Conservation (phyloP, 1,140 invertebrate genomes). For the Proales similis region DNA sequence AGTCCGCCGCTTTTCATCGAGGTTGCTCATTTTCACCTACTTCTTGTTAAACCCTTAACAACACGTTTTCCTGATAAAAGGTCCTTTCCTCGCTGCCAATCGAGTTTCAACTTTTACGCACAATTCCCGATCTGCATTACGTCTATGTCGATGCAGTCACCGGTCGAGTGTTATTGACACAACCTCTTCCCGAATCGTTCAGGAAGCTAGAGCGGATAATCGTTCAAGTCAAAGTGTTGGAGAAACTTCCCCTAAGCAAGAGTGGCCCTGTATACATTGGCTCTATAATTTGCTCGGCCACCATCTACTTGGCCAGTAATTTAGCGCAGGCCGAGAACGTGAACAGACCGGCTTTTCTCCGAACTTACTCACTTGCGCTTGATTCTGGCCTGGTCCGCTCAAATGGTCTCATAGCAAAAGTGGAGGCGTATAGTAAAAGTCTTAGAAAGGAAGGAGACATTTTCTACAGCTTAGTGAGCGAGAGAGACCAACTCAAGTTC, state of each 20-base stretch:
- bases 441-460: not conserved
- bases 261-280: not conserved
- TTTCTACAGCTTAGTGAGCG: not conserved
- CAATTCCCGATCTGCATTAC: not conserved
- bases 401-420: not conserved
- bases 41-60: not conserved
- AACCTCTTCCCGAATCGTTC: too few relatives aligned
- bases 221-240: not conserved
- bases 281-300: constrained; percentile 4
- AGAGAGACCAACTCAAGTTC: not conserved
- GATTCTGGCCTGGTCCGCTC: not conserved
- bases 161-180: not conserved
- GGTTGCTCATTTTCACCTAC: not conserved
- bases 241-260: not conserved
- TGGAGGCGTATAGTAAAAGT: constrained; percentile 19
- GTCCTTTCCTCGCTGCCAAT: constrained; percentile 5
- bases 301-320: constrained; percentile 5
- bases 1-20: constrained; percentile 2
- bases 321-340: not conserved
- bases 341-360: constrained; percentile 6
- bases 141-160: not conserved
- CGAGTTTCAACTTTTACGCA: not conserved
- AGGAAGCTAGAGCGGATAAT: too few relatives aligned
- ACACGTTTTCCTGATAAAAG: not conserved
- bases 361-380: constrained; percentile 3